Conservation (phyloP, 2,888 invertebrate species). For the Nomada flava region DNA sequence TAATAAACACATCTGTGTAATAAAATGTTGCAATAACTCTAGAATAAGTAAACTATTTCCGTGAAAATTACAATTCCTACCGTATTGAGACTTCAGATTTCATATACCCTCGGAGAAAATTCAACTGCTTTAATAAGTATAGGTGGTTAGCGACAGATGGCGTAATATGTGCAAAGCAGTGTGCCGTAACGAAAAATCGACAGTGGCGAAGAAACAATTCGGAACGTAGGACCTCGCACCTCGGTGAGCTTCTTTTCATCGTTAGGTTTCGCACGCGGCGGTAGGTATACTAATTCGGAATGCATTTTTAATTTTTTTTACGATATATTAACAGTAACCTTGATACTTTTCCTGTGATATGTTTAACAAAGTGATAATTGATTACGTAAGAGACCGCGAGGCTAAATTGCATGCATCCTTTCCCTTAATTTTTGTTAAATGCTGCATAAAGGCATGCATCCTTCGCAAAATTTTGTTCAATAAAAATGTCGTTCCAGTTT, state of each 20-base stretch:
- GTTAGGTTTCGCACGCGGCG: slow-evolving; percentile 69
- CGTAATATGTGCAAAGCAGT: not conserved
- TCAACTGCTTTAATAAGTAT: not conserved
- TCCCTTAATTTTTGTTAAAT: not conserved
- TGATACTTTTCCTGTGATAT: not conserved
- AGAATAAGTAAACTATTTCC: no score
- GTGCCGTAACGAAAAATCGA: not conserved
- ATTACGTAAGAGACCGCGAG: slow-evolving; percentile 22
- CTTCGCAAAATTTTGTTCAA: not conserved
- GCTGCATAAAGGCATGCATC: not conserved
- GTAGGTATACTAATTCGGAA: slow-evolving; percentile 58
- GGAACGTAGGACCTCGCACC: slow-evolving; percentile 18
- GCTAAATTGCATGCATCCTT: no score
- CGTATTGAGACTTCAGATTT: no score
- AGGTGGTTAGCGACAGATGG: slow-evolving; percentile 15
- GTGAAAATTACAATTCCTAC: no score
- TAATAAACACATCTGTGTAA: no score
- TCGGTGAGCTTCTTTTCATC: slow-evolving; percentile 65
- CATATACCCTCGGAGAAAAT: not conserved
- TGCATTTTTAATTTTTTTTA: not conserved
- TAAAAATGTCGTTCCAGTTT: not conserved
- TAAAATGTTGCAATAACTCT: no score
- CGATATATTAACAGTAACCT: not conserved
- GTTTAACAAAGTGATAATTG: not conserved
- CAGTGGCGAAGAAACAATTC: slow-evolving; percentile 30